These are phyloP conservation scores for Muscina levida DNA, from an alignment of 2,888 invertebrate species.

Conservation along the genomic window DNA sequence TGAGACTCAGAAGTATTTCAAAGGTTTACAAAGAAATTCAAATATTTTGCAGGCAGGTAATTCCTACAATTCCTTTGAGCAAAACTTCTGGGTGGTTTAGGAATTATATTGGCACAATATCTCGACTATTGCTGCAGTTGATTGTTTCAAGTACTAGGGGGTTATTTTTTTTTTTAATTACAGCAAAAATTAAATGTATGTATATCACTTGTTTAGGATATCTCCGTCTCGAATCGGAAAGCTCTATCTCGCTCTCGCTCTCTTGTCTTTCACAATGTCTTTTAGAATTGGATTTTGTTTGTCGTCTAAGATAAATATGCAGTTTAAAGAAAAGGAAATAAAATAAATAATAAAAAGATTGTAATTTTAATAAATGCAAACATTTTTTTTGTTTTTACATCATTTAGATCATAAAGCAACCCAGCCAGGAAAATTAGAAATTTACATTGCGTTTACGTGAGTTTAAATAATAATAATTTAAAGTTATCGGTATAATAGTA, in stretches of 20 bases:
- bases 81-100: neutral
- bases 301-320: slow-evolving; percentile 26
- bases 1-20: too few species aligned
- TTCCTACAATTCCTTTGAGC: too few species aligned
- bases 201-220: too few species aligned
- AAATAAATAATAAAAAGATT: slow-evolving; percentile 57
- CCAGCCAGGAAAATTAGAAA: slow-evolving; percentile 58
- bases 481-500: neutral
- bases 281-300: slow-evolving; percentile 36
- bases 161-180: slow-evolving; percentile 12
- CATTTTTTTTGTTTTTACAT: slow-evolving; percentile 52
- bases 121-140: slow-evolving; percentile 14
- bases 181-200: too few species aligned
- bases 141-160: slow-evolving; percentile 2
- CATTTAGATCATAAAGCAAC: slow-evolving; percentile 61
- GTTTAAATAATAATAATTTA: slow-evolving; percentile 49
- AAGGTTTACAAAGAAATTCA: too few species aligned
- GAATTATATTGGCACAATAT: slow-evolving; percentile 30
- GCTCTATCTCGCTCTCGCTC: slow-evolving; percentile 4
- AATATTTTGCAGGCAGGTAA: too few species aligned
- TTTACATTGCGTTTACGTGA: slow-evolving; percentile 57
- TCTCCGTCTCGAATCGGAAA: neutral
- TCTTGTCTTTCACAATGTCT: slow-evolving; percentile 43
- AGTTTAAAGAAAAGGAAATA: slow-evolving; percentile 42
- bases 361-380: slow-evolving; percentile 63